These are phyloP conservation scores for Dendrolimus pini DNA, from an alignment of 2,888 invertebrate species.

Conservation along the genomic window DNA sequence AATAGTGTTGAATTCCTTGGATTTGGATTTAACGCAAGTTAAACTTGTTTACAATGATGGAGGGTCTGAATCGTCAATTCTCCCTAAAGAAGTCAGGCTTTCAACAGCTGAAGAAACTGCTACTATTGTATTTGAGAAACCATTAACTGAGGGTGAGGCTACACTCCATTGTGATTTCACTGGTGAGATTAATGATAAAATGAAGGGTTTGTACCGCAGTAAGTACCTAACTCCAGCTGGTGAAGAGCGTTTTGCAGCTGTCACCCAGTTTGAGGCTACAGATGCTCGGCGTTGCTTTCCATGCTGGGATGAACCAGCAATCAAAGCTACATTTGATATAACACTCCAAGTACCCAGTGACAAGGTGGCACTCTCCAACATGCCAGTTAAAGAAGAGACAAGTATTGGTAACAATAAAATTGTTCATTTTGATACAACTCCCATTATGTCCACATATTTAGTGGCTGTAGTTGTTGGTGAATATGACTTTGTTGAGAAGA, in stretches of 20 bases:
- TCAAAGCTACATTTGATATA: constrained; percentile 96
- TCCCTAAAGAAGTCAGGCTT: constrained; percentile 51
- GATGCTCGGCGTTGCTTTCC: constrained; percentile 96
- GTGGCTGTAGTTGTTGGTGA: constrained; percentile 96
- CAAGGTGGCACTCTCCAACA: constrained; percentile 94
- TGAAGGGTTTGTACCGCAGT: constrained; percentile 96
- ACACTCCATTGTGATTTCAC: constrained; percentile 83
- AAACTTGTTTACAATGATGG: constrained; percentile 69
- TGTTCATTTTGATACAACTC: constrained; percentile 88
- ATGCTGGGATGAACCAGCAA: constrained; percentile 98
- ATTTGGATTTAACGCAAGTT: constrained; percentile 82
- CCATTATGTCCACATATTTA: constrained; percentile 96
- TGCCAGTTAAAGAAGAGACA: constrained; percentile 81
- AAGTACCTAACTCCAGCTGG: constrained; percentile 86
- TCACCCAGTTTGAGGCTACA: constrained; percentile 94
- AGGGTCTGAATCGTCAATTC: constrained; percentile 33
- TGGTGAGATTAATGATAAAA: constrained; percentile 93
- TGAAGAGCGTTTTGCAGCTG: constrained; percentile 88
- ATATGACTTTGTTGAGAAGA: constrained; percentile 93
- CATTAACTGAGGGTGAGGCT: constrained; percentile 74
- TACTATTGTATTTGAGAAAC: constrained; percentile 78
- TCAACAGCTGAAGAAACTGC: constrained; percentile 81
- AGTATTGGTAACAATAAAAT: constrained; percentile 65
- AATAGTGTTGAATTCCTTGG: constrained; percentile 86
- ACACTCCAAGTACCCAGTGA: constrained; percentile 87